Percentiles rank a stretch among this genome's conserved stretches.
phyloP scores from a whole-genome alignment of 1,140 invertebrate species.

The Micrasema longulum region DNA sequence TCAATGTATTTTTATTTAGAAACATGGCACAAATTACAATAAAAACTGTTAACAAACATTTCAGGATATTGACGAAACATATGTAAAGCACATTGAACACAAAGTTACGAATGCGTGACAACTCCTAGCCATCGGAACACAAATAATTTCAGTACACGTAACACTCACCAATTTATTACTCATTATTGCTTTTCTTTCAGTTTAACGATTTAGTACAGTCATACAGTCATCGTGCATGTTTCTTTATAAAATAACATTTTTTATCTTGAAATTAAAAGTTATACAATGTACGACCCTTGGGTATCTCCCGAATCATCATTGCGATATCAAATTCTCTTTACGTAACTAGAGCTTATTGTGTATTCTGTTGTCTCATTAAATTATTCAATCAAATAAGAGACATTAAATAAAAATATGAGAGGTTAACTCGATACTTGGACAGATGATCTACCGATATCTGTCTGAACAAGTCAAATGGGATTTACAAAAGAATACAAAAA shows the following conservation, averaged over 20 bases:
- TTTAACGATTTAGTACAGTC: conserved; percentile 7
- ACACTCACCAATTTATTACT: background rate
- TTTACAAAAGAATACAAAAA: too few relatives aligned
- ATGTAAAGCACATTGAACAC: background rate
- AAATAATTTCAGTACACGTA: background rate
- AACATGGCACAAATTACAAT: conserved; percentile 50
- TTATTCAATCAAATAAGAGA: conserved; percentile 36
- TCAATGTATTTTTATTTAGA: conserved; percentile 53
- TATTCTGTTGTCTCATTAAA: conserved; percentile 43
- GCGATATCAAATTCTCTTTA: conserved; percentile 29
- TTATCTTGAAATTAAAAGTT: conserved; percentile 47
- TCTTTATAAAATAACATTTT: conserved; percentile 52
- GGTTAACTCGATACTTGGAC: too few relatives aligned
- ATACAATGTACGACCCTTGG: conserved; percentile 29
- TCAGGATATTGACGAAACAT: too few relatives aligned
- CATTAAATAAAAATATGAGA: conserved; percentile 11
- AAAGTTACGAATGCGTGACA: background rate
- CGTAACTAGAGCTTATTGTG: conserved; percentile 30
- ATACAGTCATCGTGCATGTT: conserved; percentile 40
- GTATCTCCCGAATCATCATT: conserved; percentile 9
- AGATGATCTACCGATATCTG: too few relatives aligned
- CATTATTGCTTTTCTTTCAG: conserved; percentile 9
- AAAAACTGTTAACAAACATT: too few relatives aligned
- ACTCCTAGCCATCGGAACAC: too few relatives aligned
- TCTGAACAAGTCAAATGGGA: too few relatives aligned